phyloP scores from a whole-genome alignment of 2,888 invertebrate genomes.

The Dryocosmus kuriphilus region DNA sequence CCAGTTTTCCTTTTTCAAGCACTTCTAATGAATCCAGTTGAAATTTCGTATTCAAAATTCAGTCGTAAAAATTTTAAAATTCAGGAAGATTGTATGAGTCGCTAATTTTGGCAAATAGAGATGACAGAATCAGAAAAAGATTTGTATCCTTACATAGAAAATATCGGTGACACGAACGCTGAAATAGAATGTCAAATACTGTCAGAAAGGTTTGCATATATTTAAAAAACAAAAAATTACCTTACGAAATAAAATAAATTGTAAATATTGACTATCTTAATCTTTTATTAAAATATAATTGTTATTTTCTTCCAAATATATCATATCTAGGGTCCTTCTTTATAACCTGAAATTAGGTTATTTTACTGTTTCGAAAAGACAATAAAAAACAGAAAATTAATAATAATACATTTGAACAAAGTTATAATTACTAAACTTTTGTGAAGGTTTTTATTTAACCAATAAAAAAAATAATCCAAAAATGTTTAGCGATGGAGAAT shows the following conservation, averaged over 20 bases:
- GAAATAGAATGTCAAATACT: constrained; percentile 5
- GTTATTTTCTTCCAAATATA: neutral
- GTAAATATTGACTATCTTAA: neutral
- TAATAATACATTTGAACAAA: neutral
- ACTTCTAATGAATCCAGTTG: neutral
- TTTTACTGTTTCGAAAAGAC: neutral
- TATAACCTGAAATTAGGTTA: neutral
- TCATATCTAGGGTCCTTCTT: neutral
- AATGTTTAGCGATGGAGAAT: constrained; percentile 24
- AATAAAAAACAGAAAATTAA: neutral
- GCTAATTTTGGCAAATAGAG: neutral
- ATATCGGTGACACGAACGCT: neutral
- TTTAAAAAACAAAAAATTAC: neutral
- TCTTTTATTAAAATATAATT: neutral
- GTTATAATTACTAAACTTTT: neutral
- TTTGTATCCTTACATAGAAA: neutral
- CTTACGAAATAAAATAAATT: neutral
- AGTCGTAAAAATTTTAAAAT: neutral
- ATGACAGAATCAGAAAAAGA: neutral
- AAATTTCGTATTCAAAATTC: constrained; percentile 3
- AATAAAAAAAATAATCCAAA: neutral
- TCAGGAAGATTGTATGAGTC: neutral
- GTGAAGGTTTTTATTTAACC: neutral
- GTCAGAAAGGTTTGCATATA: neutral
- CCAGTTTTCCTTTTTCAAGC: neutral